Percentiles rank a stretch among this genome's conserved stretches.
These are phyloP conservation scores for Echinometra lucunter DNA, from an alignment of 53 echinoderm and acorn worm genomes.

Conservation along the genomic window DNA sequence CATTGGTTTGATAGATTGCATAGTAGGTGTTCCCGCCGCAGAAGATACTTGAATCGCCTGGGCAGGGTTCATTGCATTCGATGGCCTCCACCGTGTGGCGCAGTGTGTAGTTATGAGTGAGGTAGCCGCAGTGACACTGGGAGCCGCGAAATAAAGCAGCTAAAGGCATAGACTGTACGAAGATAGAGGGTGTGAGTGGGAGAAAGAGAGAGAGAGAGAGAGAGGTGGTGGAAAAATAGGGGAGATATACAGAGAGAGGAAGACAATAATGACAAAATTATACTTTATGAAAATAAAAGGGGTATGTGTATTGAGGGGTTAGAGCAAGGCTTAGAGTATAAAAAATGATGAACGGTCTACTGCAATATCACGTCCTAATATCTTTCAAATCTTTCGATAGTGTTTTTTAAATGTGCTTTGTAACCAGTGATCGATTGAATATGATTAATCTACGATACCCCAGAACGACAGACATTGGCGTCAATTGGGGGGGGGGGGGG, in stretches of 20 bases:
- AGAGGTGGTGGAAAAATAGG: not conserved
- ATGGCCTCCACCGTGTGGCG: constrained; percentile 71
- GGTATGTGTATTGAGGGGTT: no score
- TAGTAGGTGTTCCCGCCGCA: constrained; percentile 83
- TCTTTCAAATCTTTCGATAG: no score
- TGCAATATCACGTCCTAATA: no score
- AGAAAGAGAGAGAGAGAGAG: not conserved
- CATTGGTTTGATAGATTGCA: constrained; percentile 90
- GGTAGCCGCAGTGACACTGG: constrained; percentile 95
- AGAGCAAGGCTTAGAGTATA: no score
- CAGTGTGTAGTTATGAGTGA: constrained; percentile 76
- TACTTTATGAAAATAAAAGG: no score
- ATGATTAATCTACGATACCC: no score
- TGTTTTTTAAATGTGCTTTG: no score
- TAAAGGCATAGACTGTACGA: constrained; percentile 76
- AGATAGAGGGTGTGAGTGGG: not conserved
- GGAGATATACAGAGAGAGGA: not conserved
- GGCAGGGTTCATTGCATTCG: constrained; percentile 81
- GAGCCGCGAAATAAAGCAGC: constrained; percentile 84
- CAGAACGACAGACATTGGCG: no score
- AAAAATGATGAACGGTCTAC: no score
- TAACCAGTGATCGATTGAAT: no score
- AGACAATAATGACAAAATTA: not conserved
- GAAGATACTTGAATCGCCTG: constrained; percentile 73
- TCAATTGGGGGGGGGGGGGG: no score